phyloP scores from a whole-genome alignment of 2,113 vertebrate genomes.

The Hippocampus mohnikei region DNA sequence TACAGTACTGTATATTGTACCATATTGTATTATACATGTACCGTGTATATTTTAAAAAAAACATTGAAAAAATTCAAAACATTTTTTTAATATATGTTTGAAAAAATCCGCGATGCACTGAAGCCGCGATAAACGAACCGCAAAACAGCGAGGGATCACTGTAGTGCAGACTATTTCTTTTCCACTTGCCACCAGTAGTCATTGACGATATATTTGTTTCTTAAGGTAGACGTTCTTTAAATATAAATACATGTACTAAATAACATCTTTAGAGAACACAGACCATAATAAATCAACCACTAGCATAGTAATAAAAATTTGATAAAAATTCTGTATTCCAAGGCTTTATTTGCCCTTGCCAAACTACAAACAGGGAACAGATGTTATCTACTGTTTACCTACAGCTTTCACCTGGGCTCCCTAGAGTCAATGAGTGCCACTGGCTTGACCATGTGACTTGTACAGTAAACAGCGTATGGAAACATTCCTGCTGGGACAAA shows the following conservation, averaged over 20 bases:
- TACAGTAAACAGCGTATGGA: slow-evolving; percentile 58
- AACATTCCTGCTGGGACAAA: slow-evolving; percentile 20
- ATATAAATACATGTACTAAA: background rate
- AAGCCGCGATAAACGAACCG: too few species aligned
- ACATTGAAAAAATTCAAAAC: too few species aligned
- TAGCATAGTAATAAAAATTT: background rate
- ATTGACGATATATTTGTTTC: background rate
- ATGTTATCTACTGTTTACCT: slow-evolving; percentile 59
- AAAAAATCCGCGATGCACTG: too few species aligned
- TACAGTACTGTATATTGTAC: too few species aligned
- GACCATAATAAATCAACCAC: background rate
- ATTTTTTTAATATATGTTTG: too few species aligned
- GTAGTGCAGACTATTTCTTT: background rate
- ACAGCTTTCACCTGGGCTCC: slow-evolving; percentile 47
- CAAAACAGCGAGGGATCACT: too few species aligned
- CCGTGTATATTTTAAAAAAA: too few species aligned
- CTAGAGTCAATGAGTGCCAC: slow-evolving; percentile 31
- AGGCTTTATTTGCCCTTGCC: slow-evolving; percentile 19
- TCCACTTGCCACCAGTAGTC: background rate
- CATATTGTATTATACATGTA: too few species aligned
- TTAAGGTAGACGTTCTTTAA: background rate
- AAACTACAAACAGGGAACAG: slow-evolving; percentile 18
- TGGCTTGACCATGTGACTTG: slow-evolving; percentile 50
- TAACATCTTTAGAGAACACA: background rate
- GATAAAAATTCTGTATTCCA: background rate